Percentiles rank a stretch among this genome's conserved stretches.
These are phyloP conservation scores for Sula dactylatra DNA, from an alignment of 2,113 vertebrate genomes.

Conservation along the genomic window DNA sequence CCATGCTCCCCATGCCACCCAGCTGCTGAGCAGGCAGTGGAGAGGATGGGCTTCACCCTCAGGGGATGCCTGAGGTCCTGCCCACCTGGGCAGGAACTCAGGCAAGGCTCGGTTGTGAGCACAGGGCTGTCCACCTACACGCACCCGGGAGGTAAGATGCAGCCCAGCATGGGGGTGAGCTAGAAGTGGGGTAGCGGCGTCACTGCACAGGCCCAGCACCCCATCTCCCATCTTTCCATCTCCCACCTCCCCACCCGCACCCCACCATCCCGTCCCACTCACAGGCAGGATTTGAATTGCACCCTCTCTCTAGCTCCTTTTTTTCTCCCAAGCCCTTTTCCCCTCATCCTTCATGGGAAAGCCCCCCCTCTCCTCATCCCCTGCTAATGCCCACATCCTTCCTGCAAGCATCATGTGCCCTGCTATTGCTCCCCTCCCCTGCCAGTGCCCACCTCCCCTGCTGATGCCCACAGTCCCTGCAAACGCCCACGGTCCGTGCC, in stretches of 20 bases:
- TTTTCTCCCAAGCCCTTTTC: neutral
- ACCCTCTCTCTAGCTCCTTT: neutral
- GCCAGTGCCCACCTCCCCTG: neutral
- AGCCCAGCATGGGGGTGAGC: neutral
- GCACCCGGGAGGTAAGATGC: fast-evolving
- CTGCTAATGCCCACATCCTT: neutral
- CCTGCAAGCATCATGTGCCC: neutral
- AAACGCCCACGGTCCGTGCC: neutral
- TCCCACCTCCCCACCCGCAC: neutral
- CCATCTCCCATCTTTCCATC: neutral
- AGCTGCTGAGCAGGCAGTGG: neutral
- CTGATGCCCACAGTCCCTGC: fast-evolving
- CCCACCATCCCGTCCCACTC: neutral
- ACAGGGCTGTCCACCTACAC: neutral
- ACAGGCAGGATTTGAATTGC: neutral
- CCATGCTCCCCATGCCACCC: neutral
- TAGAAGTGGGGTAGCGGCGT: neutral
- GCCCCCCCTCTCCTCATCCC: neutral
- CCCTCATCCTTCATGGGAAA: fast-evolving
- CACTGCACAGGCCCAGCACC: neutral
- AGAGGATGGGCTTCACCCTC: neutral
- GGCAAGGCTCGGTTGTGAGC: neutral
- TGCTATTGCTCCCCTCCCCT: no score
- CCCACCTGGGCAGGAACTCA: neutral
- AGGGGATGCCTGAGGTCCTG: neutral